These are phyloP conservation scores for Ceratosolen fusciceps DNA, from an alignment of 1,140 invertebrate species.

Conservation along the genomic window DNA sequence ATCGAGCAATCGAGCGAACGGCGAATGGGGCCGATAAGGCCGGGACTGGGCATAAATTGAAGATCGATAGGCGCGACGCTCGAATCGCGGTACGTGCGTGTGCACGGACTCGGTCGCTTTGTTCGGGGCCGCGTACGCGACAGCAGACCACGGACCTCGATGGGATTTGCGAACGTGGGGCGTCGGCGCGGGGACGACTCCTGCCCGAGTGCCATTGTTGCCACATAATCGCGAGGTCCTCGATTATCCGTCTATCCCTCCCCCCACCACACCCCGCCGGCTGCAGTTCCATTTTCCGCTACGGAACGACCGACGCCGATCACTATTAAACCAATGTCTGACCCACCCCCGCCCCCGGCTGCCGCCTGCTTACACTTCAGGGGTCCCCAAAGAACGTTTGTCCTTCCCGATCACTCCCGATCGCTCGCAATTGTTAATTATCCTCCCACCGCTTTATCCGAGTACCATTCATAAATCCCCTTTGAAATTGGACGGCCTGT, in stretches of 20 bases:
- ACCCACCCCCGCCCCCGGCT: too few relatives aligned
- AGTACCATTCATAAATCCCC: conserved; percentile 50
- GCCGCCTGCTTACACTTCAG: too few relatives aligned
- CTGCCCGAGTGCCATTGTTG: neutral
- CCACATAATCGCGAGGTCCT: neutral
- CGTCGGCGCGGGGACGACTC: neutral
- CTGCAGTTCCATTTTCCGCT: neutral
- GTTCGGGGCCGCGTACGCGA: neutral
- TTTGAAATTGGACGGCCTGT: conserved; percentile 44
- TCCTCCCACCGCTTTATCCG: too few relatives aligned
- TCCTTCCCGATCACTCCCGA: too few relatives aligned
- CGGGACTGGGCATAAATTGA: conserved; percentile 21
- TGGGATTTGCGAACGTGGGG: neutral
- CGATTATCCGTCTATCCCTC: neutral
- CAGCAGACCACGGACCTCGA: neutral
- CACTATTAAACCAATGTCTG: conserved; percentile 23
- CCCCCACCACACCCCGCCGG: too few relatives aligned
- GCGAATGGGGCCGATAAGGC: too few relatives aligned
- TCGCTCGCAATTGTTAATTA: too few relatives aligned
- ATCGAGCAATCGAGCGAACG: too few relatives aligned
- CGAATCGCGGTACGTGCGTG: neutral
- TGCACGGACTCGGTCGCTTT: neutral
- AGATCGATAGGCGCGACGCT: neutral
- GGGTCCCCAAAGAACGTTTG: too few relatives aligned
- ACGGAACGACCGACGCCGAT: conserved; percentile 14